Conservation (phyloP, 1,140 invertebrate genomes). For the Panagrolaimus sp. region DNA sequence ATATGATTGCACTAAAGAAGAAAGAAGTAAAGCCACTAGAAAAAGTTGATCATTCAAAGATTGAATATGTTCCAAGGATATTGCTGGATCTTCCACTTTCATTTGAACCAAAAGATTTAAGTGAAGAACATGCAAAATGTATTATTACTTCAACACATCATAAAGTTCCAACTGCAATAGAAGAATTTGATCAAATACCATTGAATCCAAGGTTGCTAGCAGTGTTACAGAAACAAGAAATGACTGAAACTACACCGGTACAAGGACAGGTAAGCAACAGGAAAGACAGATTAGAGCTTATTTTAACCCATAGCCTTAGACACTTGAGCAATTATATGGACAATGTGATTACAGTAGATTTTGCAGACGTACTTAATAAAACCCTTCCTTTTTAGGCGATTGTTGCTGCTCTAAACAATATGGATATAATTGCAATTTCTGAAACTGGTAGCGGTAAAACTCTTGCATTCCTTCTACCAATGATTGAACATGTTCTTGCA, state of each 20-base stretch:
- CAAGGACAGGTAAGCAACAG: neutral
- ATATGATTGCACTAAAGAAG: neutral
- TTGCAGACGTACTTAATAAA: too few species aligned
- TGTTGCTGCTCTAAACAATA: neutral
- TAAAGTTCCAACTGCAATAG: neutral
- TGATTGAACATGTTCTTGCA: slow-evolving; percentile 42
- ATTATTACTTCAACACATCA: neutral
- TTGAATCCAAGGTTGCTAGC: neutral
- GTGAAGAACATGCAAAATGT: neutral
- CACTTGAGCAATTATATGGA: too few species aligned
- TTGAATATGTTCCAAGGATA: slow-evolving; percentile 10
- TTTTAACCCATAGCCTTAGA: too few species aligned
- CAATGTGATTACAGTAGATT: too few species aligned
- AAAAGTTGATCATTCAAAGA: neutral
- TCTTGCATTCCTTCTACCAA: slow-evolving; percentile 53
- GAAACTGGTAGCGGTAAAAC: slow-evolving; percentile 43
- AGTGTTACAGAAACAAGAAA: neutral
- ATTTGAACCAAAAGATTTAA: neutral
- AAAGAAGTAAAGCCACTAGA: neutral
- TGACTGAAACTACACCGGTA: neutral
- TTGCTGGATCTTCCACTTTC: slow-evolving; percentile 6
- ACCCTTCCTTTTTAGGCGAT: neutral
- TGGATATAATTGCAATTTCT: neutral
- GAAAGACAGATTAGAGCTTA: too few species aligned
- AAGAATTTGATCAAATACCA: neutral